phyloP scores from a whole-genome alignment of 2,113 vertebrate species.

The Aspidoscelis tigris region DNA sequence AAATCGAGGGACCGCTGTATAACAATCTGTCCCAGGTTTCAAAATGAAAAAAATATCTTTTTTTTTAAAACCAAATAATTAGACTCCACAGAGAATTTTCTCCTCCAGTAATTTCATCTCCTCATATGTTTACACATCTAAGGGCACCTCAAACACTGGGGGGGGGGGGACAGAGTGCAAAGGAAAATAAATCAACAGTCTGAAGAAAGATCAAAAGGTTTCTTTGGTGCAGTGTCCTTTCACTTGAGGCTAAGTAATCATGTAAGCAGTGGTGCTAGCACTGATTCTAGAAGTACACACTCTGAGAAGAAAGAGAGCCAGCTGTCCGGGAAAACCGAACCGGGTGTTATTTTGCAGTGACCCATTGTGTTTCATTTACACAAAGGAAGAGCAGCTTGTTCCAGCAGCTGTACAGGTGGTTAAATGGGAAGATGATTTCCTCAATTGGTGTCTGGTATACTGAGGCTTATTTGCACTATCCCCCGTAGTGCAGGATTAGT shows the following conservation, averaged over 20 bases:
- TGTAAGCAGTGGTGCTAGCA: no score
- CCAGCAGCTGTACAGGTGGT: no score
- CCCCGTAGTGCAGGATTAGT: no score
- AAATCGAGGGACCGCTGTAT: no score
- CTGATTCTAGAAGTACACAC: neutral
- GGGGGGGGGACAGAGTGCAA: neutral
- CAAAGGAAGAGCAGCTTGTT: no score
- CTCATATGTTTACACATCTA: neutral
- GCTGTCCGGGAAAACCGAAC: neutral
- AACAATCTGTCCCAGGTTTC: no score
- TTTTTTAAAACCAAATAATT: neutral
- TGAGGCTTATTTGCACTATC: no score
- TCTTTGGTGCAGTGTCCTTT: neutral
- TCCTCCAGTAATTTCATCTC: neutral
- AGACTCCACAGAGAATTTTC: neutral
- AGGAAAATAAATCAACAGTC: slow-evolving; percentile 17
- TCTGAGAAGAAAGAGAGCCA: neutral
- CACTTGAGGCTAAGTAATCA: neutral
- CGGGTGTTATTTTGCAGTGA: neutral
- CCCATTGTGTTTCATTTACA: neutral
- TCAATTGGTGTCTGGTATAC: no score
- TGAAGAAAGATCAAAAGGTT: neutral
- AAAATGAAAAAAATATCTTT: neutral
- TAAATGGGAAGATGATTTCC: no score
- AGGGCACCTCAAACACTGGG: neutral